phyloP scores from a whole-genome alignment of 2,113 vertebrate genomes.

The Leucoraja erinaceus region DNA sequence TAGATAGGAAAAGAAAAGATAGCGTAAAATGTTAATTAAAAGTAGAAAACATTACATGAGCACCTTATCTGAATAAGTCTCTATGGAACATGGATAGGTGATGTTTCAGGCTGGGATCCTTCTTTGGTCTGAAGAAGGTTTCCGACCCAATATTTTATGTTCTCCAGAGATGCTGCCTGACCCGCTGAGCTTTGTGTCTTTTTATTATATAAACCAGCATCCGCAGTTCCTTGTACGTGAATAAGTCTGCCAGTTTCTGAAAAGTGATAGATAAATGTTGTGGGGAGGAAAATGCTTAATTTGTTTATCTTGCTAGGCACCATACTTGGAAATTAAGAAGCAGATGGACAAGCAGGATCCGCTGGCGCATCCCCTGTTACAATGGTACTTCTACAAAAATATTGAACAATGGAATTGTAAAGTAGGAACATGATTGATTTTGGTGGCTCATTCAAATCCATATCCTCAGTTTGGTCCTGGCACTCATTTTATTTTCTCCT shows the following conservation, averaged over 20 bases:
- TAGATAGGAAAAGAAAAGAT: background rate
- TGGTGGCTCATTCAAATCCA: background rate
- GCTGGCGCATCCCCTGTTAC: slow-evolving; percentile 77
- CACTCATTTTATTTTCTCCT: background rate
- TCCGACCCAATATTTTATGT: no score
- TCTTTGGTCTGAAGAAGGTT: no score
- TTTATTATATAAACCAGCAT: no score
- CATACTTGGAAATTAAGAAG: slow-evolving; percentile 88
- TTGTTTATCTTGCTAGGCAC: slow-evolving; percentile 61
- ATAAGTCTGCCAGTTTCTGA: background rate
- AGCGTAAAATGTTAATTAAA: background rate
- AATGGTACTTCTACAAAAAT: slow-evolving; percentile 61
- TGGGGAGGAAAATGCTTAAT: slow-evolving; percentile 21
- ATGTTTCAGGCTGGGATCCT: no score
- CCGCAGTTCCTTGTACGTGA: background rate
- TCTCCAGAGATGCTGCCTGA: no score
- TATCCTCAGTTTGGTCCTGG: background rate
- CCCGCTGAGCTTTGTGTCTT: no score
- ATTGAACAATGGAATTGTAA: background rate
- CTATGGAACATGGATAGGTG: no score
- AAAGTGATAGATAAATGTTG: background rate
- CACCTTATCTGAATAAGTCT: background rate
- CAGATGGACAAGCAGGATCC: slow-evolving; percentile 89
- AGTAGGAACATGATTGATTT: background rate
- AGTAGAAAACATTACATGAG: background rate